These are phyloP conservation scores for Tiliacea citrago DNA, from an alignment of 2,888 invertebrate species.

Conservation along the genomic window DNA sequence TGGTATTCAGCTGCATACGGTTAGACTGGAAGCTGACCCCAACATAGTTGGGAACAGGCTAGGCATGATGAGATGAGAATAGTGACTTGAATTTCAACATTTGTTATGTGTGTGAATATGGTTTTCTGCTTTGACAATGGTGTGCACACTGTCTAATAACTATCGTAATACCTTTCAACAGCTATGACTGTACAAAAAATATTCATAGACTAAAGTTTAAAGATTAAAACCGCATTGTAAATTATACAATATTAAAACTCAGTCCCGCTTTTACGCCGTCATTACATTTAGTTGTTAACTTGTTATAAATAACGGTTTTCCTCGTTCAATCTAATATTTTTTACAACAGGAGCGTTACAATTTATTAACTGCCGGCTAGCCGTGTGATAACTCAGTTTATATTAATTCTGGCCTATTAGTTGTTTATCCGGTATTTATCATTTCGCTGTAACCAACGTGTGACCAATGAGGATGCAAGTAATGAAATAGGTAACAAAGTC, in stretches of 20 bases:
- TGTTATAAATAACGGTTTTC: slow-evolving; percentile 60
- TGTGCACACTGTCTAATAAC: not conserved
- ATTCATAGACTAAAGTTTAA: slow-evolving; percentile 23
- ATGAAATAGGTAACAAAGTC: not conserved
- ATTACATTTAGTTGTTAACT: slow-evolving; percentile 56
- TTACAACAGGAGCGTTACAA: slow-evolving; percentile 58
- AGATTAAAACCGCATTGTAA: slow-evolving; percentile 46
- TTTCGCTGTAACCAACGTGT: slow-evolving; percentile 13
- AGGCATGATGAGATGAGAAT: not conserved
- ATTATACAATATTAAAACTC: slow-evolving; percentile 47
- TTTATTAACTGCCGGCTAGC: slow-evolving; percentile 62
- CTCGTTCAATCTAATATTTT: slow-evolving; percentile 57
- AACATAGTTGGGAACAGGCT: not conserved
- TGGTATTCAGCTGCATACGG: not conserved
- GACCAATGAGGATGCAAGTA: slow-evolving; percentile 10
- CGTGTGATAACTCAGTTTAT: slow-evolving; percentile 64
- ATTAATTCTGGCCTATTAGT: slow-evolving; percentile 36
- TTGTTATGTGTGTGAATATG: not conserved
- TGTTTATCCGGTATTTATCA: slow-evolving; percentile 44
- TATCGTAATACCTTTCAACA: slow-evolving; percentile 1
- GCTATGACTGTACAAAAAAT: slow-evolving; percentile 15
- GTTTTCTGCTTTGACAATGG: not conserved
- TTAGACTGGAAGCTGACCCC: not conserved
- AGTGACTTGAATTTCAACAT: not conserved
- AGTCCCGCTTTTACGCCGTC: slow-evolving; percentile 47